phyloP scores from a whole-genome alignment of 2,113 vertebrate genomes.

The Catharus minimus region DNA sequence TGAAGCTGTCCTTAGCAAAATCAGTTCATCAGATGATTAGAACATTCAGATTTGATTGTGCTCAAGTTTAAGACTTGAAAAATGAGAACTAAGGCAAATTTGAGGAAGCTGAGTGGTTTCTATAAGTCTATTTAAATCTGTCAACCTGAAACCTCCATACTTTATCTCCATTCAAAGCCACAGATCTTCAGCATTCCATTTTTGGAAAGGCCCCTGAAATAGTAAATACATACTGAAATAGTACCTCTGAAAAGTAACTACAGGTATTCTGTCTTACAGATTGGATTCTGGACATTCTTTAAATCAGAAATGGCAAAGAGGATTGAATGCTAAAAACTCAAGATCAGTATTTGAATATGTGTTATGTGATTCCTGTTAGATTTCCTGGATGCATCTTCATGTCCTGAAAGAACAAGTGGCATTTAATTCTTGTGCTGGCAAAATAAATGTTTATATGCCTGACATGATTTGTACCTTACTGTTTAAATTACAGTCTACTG shows the following conservation, averaged over 20 bases:
- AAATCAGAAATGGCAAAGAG: background rate
- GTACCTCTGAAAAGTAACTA: background rate
- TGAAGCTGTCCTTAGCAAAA: background rate
- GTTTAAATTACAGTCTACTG: background rate
- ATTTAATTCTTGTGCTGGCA: background rate
- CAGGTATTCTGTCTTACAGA: background rate
- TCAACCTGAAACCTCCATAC: background rate
- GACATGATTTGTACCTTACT: background rate
- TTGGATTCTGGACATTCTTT: background rate
- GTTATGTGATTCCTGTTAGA: background rate
- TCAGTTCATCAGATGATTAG: background rate
- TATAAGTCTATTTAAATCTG: background rate
- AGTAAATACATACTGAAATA: too few species aligned
- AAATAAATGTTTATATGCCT: background rate
- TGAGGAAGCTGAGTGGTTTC: background rate
- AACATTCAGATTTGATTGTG: background rate
- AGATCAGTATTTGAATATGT: background rate
- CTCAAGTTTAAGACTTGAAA: background rate
- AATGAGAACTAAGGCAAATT: background rate
- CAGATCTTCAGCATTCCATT: background rate
- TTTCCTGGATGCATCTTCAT: background rate
- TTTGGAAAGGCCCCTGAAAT: background rate
- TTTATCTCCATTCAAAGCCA: background rate
- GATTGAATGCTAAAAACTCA: background rate
- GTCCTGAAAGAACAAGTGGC: background rate